These are phyloP conservation scores for Spisula subtruncata DNA, from an alignment of 2,888 invertebrate genomes.

Conservation along the genomic window DNA sequence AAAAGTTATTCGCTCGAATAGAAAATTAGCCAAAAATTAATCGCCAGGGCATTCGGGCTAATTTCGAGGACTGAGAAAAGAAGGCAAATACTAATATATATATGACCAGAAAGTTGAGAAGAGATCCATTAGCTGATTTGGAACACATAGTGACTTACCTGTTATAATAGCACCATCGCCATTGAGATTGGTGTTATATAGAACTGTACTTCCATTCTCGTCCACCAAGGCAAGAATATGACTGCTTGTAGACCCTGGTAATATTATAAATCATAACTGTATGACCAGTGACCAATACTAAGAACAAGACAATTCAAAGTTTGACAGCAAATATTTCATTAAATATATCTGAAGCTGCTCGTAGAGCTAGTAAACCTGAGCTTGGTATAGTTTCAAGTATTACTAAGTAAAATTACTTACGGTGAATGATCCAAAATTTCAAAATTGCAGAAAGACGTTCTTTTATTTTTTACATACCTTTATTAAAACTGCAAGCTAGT, in stretches of 20 bases:
- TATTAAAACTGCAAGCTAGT: conserved; percentile 88
- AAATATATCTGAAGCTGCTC: too few species aligned
- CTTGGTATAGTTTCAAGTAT: neutral
- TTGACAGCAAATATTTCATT: neutral
- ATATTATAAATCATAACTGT: neutral
- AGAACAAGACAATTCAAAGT: neutral
- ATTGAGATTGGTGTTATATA: conserved; percentile 87
- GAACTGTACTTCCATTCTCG: conserved; percentile 93
- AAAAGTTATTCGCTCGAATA: too few species aligned
- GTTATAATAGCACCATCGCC: conserved; percentile 76
- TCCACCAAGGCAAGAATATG: conserved; percentile 94
- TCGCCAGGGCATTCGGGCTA: too few species aligned
- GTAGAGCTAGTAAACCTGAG: too few species aligned
- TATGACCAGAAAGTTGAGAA: too few species aligned
- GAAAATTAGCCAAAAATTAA: too few species aligned
- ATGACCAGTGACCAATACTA: neutral
- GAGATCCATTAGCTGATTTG: too few species aligned
- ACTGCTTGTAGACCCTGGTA: conserved; percentile 66
- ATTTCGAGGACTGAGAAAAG: too few species aligned
- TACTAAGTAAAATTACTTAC: neutral
- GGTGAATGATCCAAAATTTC: too few species aligned
- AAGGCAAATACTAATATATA: too few species aligned
- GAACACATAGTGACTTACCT: conserved; percentile 75
- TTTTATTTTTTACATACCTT: conserved; percentile 87
- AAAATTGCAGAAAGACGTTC: neutral